Base-by-base conservation (phyloP, 2,113 vertebrate species). In the Ceyx margarethae region DNA sequence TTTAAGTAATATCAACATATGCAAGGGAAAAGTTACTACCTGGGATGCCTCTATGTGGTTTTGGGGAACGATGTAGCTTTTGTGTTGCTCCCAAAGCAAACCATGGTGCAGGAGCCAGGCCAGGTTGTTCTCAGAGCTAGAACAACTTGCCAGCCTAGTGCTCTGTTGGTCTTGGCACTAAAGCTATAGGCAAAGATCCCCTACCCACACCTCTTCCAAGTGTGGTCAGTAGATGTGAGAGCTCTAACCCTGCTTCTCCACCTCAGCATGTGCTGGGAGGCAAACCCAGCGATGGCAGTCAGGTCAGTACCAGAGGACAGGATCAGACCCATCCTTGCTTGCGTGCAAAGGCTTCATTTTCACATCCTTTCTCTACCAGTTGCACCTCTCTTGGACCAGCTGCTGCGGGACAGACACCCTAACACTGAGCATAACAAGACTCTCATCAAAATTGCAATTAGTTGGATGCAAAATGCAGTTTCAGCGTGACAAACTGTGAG, bases 401-500 rank as follows among this genome's bases (percentile, higher is more conserved):
- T 50, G 3, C 29, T 1, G 1, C 42, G 65, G 83, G 6, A 51
- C 21, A 8, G 66, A 35, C 42, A 29, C 22, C 58, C 48, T 29
- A 56, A 37, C 0, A 3, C 60, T 50, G 9, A 2, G 0, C 3
- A 3, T 13, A 75, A 69, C 74, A 64, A 64, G 10, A 0, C 5
- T 3, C 57, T 72, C 48, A 22, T 92, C 81, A 89, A 81, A 43
- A 31, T 6, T 65, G 81, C 87, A 62, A 80, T 92, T 89, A 69
- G 58, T 74, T 85, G 23, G 67, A 46, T 80, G 50, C 76, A 69
- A 72, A 69, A 62, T 73, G 60, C 85, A 85, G 23, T 53, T 82
- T 85, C 78, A 87, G 79, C 54, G 1, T 87, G 91, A 95, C 91
- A 92, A 94, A 93, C 73, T 33, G 76, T 37, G 20, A 61, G 73